A percentile compares a stretch with the other conserved stretches of the same genome.
Conservation (phyloP, 2,113 vertebrate species). For the Conger conger region DNA sequence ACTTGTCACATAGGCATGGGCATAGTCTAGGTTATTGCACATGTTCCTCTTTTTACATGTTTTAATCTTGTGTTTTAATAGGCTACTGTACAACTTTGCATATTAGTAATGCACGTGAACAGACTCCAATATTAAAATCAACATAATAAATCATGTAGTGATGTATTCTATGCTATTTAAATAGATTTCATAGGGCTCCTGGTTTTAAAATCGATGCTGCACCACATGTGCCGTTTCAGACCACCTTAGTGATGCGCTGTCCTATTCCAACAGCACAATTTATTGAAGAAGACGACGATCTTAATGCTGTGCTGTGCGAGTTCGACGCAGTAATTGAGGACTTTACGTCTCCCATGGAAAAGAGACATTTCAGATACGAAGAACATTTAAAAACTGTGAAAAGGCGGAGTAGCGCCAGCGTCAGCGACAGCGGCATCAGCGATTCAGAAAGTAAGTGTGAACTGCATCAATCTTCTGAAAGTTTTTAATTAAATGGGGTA, state of each 20-base stretch:
- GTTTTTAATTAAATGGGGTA: neutral
- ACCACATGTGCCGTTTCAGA: neutral
- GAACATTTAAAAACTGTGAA: conserved; percentile 89
- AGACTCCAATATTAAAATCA: too few relatives aligned
- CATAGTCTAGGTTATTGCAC: too few relatives aligned
- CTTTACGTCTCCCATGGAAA: conserved; percentile 84
- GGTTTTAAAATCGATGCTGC: conserved; percentile 4
- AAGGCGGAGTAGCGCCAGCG: conserved; percentile 86
- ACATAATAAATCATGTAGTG: too few relatives aligned
- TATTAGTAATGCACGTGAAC: neutral
- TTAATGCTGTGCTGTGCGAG: conserved; percentile 85
- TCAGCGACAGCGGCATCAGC: conserved; percentile 90
- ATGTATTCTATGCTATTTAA: neutral
- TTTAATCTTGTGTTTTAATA: neutral
- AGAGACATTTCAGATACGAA: conserved; percentile 86
- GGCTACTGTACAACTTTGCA: neutral
- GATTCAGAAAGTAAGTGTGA: conserved; percentile 86
- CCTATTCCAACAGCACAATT: conserved; percentile 34
- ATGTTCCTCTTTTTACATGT: neutral
- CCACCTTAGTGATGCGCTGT: neutral
- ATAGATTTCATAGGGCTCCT: neutral
- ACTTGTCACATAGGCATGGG: neutral
- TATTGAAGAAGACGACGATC: conserved; percentile 58
- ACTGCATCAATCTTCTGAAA: neutral
- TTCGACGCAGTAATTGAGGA: conserved; percentile 92